Conservation (phyloP, 2,888 invertebrate species). For the Tridacna gigas region DNA sequence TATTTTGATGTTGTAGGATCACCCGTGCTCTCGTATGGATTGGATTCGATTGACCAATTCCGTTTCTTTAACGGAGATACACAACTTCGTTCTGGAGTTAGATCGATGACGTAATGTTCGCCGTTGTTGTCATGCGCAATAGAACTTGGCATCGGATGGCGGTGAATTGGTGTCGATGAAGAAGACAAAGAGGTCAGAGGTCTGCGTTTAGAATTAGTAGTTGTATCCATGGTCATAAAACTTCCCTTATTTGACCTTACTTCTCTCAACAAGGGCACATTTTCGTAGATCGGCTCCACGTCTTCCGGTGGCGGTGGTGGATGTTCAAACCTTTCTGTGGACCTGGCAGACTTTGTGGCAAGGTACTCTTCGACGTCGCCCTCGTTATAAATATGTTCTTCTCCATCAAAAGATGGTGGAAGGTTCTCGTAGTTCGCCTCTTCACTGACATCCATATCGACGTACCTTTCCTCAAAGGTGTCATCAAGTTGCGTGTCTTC, state of each 20-base stretch:
- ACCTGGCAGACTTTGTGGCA: constrained; percentile 27
- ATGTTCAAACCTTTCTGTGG: constrained; percentile 48
- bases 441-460: constrained; percentile 8
- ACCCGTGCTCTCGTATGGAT: background rate
- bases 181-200: background rate
- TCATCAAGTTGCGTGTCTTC: constrained; percentile 5
- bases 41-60: background rate
- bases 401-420: constrained; percentile 20
- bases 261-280: constrained; percentile 13
- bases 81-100: constrained; percentile 1
- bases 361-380: constrained; percentile 55
- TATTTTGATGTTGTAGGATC: background rate
- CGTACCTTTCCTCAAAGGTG: background rate
- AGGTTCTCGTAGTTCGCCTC: constrained; percentile 46
- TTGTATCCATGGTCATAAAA: constrained; percentile 47
- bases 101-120: constrained; percentile 22
- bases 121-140: background rate
- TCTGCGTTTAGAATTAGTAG: constrained; percentile 32
- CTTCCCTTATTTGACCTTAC: constrained; percentile 31
- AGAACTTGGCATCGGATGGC: constrained; percentile 14
- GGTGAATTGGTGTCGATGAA: background rate
- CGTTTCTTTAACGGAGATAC: background rate
- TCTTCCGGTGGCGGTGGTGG: background rate
- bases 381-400: constrained; percentile 59
- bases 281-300: constrained; percentile 30